Base-by-base conservation (phyloP, 2,113 vertebrate species). In the Cinclus cinclus region DNA sequence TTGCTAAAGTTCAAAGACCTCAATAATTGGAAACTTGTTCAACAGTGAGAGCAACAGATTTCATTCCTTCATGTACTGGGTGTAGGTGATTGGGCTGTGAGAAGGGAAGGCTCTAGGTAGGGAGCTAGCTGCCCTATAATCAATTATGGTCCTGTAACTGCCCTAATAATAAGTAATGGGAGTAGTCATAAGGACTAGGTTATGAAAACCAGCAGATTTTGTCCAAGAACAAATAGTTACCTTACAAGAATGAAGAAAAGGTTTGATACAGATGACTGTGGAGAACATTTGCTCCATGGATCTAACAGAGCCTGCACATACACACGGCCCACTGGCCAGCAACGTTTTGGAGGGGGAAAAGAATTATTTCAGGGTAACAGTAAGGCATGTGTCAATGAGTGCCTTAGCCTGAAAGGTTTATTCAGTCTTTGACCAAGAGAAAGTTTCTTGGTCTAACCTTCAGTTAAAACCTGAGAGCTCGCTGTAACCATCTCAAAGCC, bases 401-500 rank as follows among this genome's bases (percentile, higher is more conserved):
- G 46, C 46, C 60, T 88, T 33, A 55, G 59, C 22, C 67, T 85
- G 71, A 93, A 96, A 88, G 53, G 67, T 93, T 96, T 86, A 94
- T 80, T 88, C 83, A 90, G 67, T 23, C 50, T 80, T 77, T 0
- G 0, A 76, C 50, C 59, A 86, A 46, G 37, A 79, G 77, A 52
- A 88, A 50, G 55, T 62, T 86, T 78, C 79, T 90, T 86, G 75
- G 92, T 77, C 67, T 83, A 86, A 65, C 33, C 41, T 79, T 81
- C 89, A 82, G 69, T 81, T 92, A 89, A 81, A 94, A 84, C 55
- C 79, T 4, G 3, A 27, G 35, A 75, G 30, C 15, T 76, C 67
- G 64, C 49, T 53, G 58, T 16, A 89, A 95, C 74, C 81, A 92
- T 74, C 83, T 90, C 95, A 95, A 96, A 93, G 88, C 46, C 70